Evolutionary conservation across 2,797 vertebrate genomes (phyloP), one percentile per base, ranked within the genome.

Genomic region (Kryptopterus vitreolus): DNA sequence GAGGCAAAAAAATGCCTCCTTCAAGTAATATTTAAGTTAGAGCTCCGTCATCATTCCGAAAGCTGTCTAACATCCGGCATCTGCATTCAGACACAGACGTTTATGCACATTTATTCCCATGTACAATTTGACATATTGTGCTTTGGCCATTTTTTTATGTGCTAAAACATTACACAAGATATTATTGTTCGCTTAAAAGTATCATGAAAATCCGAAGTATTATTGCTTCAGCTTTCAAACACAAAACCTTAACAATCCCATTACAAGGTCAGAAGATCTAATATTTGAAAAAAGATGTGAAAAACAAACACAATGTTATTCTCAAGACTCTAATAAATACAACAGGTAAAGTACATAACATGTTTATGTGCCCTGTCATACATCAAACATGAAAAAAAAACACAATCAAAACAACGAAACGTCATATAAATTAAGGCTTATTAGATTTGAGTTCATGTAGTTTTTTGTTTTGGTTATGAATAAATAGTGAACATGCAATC

Each of bases 211-310:
- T 80, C 71, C 22, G n/a, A 77, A 73, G 50, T 59, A 77, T 85
- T 86, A 86, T 86, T 86, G 85, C 85, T 85, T 85, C 55, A 70
- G 68, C 81, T 83, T 80, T 80, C 65, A 80, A 85, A 85, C 85
- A 83, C 79, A 82, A 78, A 80, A 85, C 57, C 52, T 73, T 59
- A 86, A 86, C 78, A 61, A 84, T 78, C 61, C 29, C 72, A 29
- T 82, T 80, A 84, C 82, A 79, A 73, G 55, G 75, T 65, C 66
- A 77, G 58, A 71, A 72, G 71, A 38, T 29, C 38, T 43, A 10
- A 68, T 69, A 75, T 81, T 72, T 65, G 31, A 69, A 82, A 85
- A 59, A 38, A 62, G 61, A 24, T 62, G 57, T 69, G 76, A 73
- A 76, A 84, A 74, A 80, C 75, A 48, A 77, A 80, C 81, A 81